Conservation (phyloP, 2,888 invertebrate species). For the Mactromeris polynyma region DNA sequence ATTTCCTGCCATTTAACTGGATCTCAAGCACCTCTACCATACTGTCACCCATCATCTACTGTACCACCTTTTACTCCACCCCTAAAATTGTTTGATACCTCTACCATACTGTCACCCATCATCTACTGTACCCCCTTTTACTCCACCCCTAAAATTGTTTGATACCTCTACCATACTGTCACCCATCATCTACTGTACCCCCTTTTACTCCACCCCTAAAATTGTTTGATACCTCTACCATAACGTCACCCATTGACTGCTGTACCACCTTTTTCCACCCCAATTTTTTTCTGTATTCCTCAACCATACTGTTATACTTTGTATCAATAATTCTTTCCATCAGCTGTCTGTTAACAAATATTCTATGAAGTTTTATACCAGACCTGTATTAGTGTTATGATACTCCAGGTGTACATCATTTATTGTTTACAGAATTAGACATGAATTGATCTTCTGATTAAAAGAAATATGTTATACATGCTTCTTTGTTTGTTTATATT, state of each 20-base stretch:
- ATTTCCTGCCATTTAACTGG: too few species aligned
- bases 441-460: slow-evolving; percentile 1
- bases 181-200: not conserved
- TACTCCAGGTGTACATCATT: not conserved
- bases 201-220: not conserved
- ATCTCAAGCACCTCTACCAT: too few species aligned
- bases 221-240: not conserved
- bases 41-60: not conserved
- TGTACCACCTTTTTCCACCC: not conserved
- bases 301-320: not conserved
- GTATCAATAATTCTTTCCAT: not conserved
- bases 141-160: not conserved
- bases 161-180: not conserved
- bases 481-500: not conserved
- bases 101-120: not conserved
- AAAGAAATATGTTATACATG: slow-evolving; percentile 12
- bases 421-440: not conserved
- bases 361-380: slow-evolving; percentile 8
- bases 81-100: not conserved
- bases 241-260: not conserved
- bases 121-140: not conserved
- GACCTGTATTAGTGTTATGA: not conserved
- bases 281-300: not conserved
- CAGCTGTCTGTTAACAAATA: not conserved
- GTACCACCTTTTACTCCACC: not conserved